phyloP scores from a whole-genome alignment of 1,140 invertebrate genomes.

The Drosophila saltans region DNA sequence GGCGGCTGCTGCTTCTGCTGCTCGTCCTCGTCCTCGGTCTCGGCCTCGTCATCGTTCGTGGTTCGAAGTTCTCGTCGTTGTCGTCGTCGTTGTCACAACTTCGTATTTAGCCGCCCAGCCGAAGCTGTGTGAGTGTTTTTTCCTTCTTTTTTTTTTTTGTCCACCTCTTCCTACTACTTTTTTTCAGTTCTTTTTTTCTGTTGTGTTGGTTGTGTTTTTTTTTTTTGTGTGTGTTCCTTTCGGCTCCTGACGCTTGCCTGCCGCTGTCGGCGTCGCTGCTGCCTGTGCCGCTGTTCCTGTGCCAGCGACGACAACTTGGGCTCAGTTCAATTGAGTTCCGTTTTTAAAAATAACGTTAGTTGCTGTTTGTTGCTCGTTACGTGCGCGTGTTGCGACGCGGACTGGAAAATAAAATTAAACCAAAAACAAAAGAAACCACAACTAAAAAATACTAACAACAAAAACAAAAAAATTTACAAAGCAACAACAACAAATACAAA shows the following conservation, averaged over 20 bases:
- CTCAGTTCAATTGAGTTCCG: conserved; percentile 78
- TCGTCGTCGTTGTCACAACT: conserved; percentile 11
- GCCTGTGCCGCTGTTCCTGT: conserved; percentile 35
- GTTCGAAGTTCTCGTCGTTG: conserved; percentile 2
- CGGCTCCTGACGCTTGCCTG: conserved; percentile 13
- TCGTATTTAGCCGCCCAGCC: conserved; percentile 12
- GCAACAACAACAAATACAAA: conserved; percentile 16
- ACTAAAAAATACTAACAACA: background rate
- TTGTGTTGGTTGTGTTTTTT: conserved; percentile 17
- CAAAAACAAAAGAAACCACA: conserved; percentile 29
- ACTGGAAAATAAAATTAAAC: conserved; percentile 36
- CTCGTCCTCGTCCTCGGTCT: background rate
- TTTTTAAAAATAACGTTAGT: conserved; percentile 83
- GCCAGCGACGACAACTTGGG: conserved; percentile 54
- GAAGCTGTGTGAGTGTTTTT: conserved; percentile 9
- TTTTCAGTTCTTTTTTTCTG: conserved; percentile 42
- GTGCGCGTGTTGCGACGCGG: conserved; percentile 81
- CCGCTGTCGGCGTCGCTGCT: conserved; percentile 27
- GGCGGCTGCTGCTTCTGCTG: background rate
- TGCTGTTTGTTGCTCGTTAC: conserved; percentile 83
- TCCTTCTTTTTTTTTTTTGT: background rate
- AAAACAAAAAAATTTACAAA: conserved; percentile 31
- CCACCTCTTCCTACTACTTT: conserved; percentile 4
- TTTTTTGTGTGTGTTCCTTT: conserved; percentile 30
- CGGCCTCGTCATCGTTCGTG: background rate